These are phyloP conservation scores for Ahaetulla prasina DNA, from an alignment of 2,113 vertebrate species.

Conservation along the genomic window DNA sequence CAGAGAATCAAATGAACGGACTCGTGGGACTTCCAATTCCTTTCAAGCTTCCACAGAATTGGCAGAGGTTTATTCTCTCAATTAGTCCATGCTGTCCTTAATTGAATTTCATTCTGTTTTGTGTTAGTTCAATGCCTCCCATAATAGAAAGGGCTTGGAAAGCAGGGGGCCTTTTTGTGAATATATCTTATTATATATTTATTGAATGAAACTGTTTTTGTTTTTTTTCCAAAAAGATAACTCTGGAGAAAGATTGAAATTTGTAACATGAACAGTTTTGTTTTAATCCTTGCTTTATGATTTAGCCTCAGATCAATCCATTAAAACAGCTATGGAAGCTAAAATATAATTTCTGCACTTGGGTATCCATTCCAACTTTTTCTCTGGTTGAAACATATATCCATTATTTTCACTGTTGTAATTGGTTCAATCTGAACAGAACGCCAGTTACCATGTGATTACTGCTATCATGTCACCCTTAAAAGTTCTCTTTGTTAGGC, in stretches of 20 bases:
- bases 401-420: neutral
- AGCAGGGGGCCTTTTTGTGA: neutral
- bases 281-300: neutral
- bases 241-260: slow-evolving; percentile 2
- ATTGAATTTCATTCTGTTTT: neutral
- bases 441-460: slow-evolving; percentile 1
- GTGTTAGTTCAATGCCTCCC: neutral
- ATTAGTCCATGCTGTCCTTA: neutral
- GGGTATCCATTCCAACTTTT: slow-evolving; percentile 44
- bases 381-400: slow-evolving; percentile 29
- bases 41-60: neutral
- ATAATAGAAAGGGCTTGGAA: slow-evolving; percentile 8
- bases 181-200: neutral
- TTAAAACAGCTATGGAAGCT: slow-evolving; percentile 39
- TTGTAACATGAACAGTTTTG: neutral
- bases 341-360: slow-evolving; percentile 34
- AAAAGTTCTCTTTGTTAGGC: neutral
- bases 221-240: slow-evolving; percentile 16
- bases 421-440: slow-evolving; percentile 28
- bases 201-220: neutral
- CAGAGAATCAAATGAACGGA: neutral
- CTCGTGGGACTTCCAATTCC: neutral
- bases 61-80: neutral
- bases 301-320: neutral
- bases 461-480: neutral